Evolutionary conservation across 30 jellyfish, hydroid and myxozoan species (phyloP), one percentile per base, ranked within the genome.

Genomic region (Hydra vulgaris): DNA sequence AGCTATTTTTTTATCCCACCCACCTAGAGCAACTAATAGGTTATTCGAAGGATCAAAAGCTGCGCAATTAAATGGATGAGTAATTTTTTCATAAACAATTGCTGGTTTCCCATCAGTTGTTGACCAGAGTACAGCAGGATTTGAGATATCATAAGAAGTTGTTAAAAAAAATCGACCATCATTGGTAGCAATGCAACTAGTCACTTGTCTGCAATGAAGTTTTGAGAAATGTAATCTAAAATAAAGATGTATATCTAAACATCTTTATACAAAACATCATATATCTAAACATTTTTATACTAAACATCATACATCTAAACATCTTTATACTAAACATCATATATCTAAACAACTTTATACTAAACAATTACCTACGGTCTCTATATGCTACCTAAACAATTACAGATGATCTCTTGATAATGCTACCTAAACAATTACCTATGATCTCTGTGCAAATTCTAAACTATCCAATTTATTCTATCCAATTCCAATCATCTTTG

Each of bases 1-100:
- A 40, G 76, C 74, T 70, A 90, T 86, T 16, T 68, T n/a, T 82
- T 92, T 71, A 74, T 90, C 87, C 97, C 97, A 90, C 25, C 95
- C 90, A 0, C 91, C 97, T 8, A 90, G 83, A 15, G 97, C 97
- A 15, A 83, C 97, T 8, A 79, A 74, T n/a, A 78, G 25, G 17
- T 90, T 95, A 0, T 0, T 21, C 17, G 78, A 79, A 21, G 95
- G 87, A 27, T 83, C 90, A 23, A 87, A 66, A 12, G 97, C 88
- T 0, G 78, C 95, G 52, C 94, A 84, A 82, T 86, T 90, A 71
- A 85, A 76, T 72, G 97, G 97, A 4, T 86, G 94, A 71, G 85
- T 81, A 15, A 21, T 23, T 18, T 61, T 70, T 26, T 19, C 23
- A 71, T 83, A 85, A n/a, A 56, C 71, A 21, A 61, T 77, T 16